Conservation (phyloP, 2,888 invertebrate genomes). For the Diarsia brunnea region DNA sequence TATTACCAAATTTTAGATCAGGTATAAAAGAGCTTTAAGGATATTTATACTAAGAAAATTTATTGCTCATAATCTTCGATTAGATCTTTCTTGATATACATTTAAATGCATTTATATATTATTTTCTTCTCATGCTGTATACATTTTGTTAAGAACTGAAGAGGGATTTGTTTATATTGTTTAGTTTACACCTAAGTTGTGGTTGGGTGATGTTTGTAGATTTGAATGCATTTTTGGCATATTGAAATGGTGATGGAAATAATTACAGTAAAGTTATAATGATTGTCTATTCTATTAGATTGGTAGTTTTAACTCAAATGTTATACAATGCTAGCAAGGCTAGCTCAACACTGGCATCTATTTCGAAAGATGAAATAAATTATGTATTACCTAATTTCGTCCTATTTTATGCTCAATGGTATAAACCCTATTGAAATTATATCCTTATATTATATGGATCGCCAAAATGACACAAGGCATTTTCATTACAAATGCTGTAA, state of each 20-base stretch:
- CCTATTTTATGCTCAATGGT: slow-evolving; percentile 68
- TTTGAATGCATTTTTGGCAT: slow-evolving; percentile 46
- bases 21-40: slow-evolving; percentile 87
- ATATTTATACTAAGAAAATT: slow-evolving; percentile 82
- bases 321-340: slow-evolving; percentile 44
- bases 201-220: slow-evolving; percentile 40
- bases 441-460: slow-evolving; percentile 52
- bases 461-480: slow-evolving; percentile 59
- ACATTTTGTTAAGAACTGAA: slow-evolving; percentile 45
- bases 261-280: slow-evolving; percentile 38
- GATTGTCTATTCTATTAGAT: slow-evolving; percentile 48
- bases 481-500: slow-evolving; percentile 46
- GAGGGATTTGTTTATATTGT: slow-evolving; percentile 44
- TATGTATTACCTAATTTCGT: slow-evolving; percentile 66
- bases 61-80: slow-evolving; percentile 85
- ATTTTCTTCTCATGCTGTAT: slow-evolving; percentile 46
- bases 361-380: slow-evolving; percentile 38
- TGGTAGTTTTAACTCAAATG: slow-evolving; percentile 42
- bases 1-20: slow-evolving; percentile 78
- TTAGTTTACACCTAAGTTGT: slow-evolving; percentile 40
- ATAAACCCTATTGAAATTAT: slow-evolving; percentile 58
- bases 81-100: slow-evolving; percentile 68
- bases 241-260: slow-evolving; percentile 45
- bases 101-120: slow-evolving; percentile 82
- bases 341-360: slow-evolving; percentile 46